phyloP scores from a whole-genome alignment of 2,113 vertebrate genomes.

The Erinaceus europaeus region DNA sequence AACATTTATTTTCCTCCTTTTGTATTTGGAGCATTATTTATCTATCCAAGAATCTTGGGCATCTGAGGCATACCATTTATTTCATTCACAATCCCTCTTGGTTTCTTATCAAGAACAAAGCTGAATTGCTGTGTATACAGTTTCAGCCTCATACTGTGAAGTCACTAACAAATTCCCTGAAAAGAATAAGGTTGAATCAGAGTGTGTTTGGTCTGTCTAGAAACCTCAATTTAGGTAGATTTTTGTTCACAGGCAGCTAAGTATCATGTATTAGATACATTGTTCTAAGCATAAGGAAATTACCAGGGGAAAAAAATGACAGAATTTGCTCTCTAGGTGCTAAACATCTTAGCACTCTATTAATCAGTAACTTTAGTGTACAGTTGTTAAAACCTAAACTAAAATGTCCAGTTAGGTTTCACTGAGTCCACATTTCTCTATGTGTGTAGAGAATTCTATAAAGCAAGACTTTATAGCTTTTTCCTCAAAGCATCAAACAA shows the following conservation, averaged over 20 bases:
- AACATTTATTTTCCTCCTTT: neutral
- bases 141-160: neutral
- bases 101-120: neutral
- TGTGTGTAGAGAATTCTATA: neutral
- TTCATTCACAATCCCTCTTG: neutral
- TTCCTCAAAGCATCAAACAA: neutral
- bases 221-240: neutral
- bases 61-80: neutral
- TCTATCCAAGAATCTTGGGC: neutral
- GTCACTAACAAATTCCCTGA: neutral
- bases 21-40: neutral
- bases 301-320: neutral
- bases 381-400: neutral
- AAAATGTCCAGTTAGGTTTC: neutral
- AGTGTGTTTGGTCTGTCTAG: neutral
- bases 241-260: neutral
- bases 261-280: neutral
- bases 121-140: neutral
- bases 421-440: neutral
- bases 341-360: neutral
- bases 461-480: neutral
- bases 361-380: neutral
- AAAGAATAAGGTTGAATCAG: neutral
- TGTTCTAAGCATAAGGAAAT: neutral
- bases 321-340: neutral